Evolutionary conservation across 2,888 invertebrate genomes (phyloP).

Genomic region (Sialis fuliginosa): DNA sequence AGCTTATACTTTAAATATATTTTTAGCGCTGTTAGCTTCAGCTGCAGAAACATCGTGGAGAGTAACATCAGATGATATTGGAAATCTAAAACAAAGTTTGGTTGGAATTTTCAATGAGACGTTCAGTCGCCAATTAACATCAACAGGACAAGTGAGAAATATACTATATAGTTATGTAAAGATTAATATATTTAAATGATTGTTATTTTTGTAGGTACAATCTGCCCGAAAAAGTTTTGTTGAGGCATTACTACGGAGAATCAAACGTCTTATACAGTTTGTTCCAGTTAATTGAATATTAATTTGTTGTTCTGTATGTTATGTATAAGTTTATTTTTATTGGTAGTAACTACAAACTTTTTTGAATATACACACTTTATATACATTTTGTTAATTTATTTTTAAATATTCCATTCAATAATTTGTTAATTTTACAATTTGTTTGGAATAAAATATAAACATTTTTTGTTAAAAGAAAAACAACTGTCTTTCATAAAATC

Average conservation of each 20-base stretch:
- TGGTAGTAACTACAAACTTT: no score
- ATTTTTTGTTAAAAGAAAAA: background rate
- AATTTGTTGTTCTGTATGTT: no score
- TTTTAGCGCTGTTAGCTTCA: conserved; percentile 23
- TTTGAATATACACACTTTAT: no score
- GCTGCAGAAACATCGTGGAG: conserved; percentile 34
- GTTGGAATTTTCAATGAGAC: conserved; percentile 60
- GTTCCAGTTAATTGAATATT: conserved; percentile 34
- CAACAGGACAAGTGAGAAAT: conserved; percentile 39
- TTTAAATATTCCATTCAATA: no score
- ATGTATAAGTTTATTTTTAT: no score
- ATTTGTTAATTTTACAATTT: background rate
- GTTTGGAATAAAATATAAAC: background rate
- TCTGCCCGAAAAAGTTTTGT: conserved; percentile 32
- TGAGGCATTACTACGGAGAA: conserved; percentile 56
- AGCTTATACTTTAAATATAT: conserved; percentile 3
- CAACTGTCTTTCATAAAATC: background rate
- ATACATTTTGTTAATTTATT: no score
- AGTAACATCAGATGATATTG: conserved; percentile 39
- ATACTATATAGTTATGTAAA: background rate
- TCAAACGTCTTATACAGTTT: conserved; percentile 65
- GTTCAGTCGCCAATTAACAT: conserved; percentile 55
- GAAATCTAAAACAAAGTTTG: conserved; percentile 50
- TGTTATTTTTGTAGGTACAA: conserved; percentile 32
- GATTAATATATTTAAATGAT: background rate